Conservation (phyloP, 2,888 invertebrate species). For the Fragum whitleyi region DNA sequence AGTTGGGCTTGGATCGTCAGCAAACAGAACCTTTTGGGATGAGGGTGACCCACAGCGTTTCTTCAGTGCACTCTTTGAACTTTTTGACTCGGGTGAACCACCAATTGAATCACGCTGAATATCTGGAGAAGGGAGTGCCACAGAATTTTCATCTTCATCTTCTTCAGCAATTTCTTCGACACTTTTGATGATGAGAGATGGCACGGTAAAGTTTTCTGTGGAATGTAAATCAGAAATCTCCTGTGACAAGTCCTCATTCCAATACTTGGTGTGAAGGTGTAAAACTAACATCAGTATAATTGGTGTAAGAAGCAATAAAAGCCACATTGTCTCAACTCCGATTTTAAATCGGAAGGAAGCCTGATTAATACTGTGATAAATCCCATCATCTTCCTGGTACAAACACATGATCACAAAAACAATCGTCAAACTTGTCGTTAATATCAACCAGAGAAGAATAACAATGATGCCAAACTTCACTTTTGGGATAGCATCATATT, state of each 20-base stretch:
- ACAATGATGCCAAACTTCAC: slow-evolving; percentile 59
- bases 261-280: slow-evolving; percentile 45
- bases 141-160: slow-evolving; percentile 54
- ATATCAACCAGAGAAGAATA: slow-evolving; percentile 51
- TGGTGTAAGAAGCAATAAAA: slow-evolving; percentile 55
- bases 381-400: slow-evolving; percentile 42
- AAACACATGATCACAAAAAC: slow-evolving; percentile 69
- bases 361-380: slow-evolving; percentile 66
- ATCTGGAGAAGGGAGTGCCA: slow-evolving; percentile 60
- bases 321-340: slow-evolving; percentile 64
- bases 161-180: slow-evolving; percentile 66
- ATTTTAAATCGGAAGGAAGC: slow-evolving; percentile 69
- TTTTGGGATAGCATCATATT: slow-evolving; percentile 63
- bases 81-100: slow-evolving; percentile 50
- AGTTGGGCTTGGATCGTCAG: slow-evolving; percentile 58
- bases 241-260: slow-evolving; percentile 47
- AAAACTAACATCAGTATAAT: slow-evolving; percentile 54
- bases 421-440: slow-evolving; percentile 62
- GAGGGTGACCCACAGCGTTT: slow-evolving; percentile 62
- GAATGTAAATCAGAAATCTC: slow-evolving; percentile 67
- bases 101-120: slow-evolving; percentile 46
- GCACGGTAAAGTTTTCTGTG: slow-evolving; percentile 68
- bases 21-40: slow-evolving; percentile 64
- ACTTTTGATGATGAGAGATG: slow-evolving; percentile 68
- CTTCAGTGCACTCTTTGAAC: slow-evolving; percentile 61